phyloP scores from a whole-genome alignment of 2,797 vertebrate genomes.

The Urosaurus nigricauda region DNA sequence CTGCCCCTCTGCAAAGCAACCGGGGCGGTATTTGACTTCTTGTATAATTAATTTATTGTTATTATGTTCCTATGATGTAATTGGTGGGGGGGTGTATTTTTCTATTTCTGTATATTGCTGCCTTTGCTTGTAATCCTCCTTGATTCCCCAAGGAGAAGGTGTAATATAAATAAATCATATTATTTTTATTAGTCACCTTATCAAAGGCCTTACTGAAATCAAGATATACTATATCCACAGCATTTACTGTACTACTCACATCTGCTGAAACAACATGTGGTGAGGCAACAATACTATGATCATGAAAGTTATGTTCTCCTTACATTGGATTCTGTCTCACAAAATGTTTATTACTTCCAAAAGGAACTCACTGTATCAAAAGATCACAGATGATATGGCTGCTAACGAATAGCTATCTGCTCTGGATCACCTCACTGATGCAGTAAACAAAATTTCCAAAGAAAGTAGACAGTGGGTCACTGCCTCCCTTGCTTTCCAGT shows the following conservation, averaged over 20 bases:
- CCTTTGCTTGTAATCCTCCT: too few species aligned
- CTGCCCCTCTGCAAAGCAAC: too few species aligned
- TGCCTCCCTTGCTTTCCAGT: not conserved
- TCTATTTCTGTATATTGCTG: too few species aligned
- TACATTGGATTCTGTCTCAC: constrained; percentile 62
- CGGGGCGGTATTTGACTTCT: too few species aligned
- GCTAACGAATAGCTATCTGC: constrained; percentile 49
- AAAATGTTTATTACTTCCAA: constrained; percentile 46
- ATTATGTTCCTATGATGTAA: too few species aligned
- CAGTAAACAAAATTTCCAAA: not conserved
- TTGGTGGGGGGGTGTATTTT: too few species aligned
- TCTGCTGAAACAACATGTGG: constrained; percentile 53
- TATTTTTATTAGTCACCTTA: too few species aligned
- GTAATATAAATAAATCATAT: too few species aligned
- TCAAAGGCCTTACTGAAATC: too few species aligned
- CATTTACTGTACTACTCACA: constrained; percentile 53
- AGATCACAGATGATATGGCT: constrained; percentile 66
- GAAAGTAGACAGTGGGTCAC: not conserved
- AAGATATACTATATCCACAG: too few species aligned
- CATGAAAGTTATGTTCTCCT: constrained; percentile 58
- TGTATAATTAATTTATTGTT: too few species aligned
- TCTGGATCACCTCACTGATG: not conserved
- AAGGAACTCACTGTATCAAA: constrained; percentile 56
- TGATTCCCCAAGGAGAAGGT: too few species aligned
- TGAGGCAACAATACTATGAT: constrained; percentile 58